Evolutionary conservation across 2,888 invertebrate species (phyloP).

Genomic region (Timema podura): DNA sequence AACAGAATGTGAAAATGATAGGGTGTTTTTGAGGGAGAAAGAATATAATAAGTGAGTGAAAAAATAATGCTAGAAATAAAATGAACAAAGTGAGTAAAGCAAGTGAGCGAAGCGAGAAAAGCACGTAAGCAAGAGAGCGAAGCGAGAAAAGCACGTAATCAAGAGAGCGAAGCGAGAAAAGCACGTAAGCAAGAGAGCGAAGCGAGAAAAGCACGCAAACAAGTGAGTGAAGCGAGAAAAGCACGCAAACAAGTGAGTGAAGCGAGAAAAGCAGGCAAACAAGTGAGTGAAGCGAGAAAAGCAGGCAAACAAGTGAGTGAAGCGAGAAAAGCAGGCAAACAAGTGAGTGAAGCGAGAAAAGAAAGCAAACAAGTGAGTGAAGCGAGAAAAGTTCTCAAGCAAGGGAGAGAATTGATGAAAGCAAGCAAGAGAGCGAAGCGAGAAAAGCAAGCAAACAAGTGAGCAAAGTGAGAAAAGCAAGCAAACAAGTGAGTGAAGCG

Average conservation of each 20-base stretch:
- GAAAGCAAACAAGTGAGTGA: no score
- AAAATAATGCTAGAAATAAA: no score
- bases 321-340: not conserved
- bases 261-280: not conserved
- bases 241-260: not conserved
- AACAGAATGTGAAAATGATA: no score
- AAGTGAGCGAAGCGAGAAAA: not conserved
- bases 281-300: not conserved
- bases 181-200: not conserved
- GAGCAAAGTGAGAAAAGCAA: not conserved
- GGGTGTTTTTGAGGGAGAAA: no score
- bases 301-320: not conserved
- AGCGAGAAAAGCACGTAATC: not conserved
- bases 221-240: not conserved
- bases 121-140: not conserved
- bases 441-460: not conserved
- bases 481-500: not conserved
- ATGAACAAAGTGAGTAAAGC: slow-evolving; percentile 13
- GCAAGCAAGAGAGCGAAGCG: no score
- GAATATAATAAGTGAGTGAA: no score
- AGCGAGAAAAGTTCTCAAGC: no score
- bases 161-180: not conserved
- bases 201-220: not conserved
- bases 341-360: no score
- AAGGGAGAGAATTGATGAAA: no score